Evolutionary conservation across 2,888 invertebrate species (phyloP).

Genomic region (Aleiodes leptofemur): DNA sequence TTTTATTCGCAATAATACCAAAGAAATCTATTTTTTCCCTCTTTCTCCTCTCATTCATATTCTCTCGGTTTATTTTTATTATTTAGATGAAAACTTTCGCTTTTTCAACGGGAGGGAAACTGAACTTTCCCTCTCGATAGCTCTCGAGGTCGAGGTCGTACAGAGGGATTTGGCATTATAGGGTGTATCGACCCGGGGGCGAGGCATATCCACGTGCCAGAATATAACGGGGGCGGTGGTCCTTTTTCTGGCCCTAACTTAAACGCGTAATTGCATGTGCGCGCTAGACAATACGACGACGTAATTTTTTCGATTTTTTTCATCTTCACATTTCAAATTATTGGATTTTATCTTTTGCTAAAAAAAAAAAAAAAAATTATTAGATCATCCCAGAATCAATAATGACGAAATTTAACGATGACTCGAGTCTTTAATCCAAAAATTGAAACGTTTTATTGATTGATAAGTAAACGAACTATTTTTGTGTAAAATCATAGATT

Average conservation of each 20-base stretch:
- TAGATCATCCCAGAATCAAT: too few species aligned
- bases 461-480: not conserved
- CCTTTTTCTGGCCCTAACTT: conserved; percentile 52
- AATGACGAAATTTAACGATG: too few species aligned
- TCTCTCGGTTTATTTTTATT: not conserved
- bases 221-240: conserved; percentile 45
- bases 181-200: conserved; percentile 55
- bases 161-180: conserved; percentile 36
- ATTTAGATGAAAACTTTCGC: conserved; percentile 37
- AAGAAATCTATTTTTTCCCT: not conserved
- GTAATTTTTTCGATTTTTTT: not conserved
- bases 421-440: too few species aligned
- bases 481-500: not conserved
- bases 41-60: not conserved
- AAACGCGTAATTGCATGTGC: conserved; percentile 54
- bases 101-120: conserved; percentile 46
- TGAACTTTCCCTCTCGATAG: conserved; percentile 61
- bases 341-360: not conserved
- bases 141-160: conserved; percentile 56
- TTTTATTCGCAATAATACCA: too few species aligned
- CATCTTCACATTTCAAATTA: not conserved
- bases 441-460: not conserved
- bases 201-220: conserved; percentile 52
- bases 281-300: conserved; percentile 47
- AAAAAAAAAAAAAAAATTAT: not conserved